A percentile compares a stretch with the other conserved stretches of the same genome.
phyloP scores from a whole-genome alignment of 2,888 invertebrate species.

The Metopia argyrocephala region DNA sequence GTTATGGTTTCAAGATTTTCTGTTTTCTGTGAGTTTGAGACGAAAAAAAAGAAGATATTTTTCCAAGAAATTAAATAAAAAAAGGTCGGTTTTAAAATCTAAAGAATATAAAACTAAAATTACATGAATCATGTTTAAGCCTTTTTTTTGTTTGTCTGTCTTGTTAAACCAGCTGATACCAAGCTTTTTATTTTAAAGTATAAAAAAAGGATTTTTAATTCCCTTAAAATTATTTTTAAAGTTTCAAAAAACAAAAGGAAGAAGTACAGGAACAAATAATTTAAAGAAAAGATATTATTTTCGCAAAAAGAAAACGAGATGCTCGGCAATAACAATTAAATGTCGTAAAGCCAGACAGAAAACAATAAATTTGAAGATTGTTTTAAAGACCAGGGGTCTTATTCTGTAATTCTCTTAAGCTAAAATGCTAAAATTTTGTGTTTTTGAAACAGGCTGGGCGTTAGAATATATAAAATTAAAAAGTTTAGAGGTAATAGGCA shows the following conservation, averaged over 20 bases:
- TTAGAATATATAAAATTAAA: too few relatives aligned
- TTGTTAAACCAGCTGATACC: neutral
- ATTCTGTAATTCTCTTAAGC: too few relatives aligned
- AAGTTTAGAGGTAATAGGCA: too few relatives aligned
- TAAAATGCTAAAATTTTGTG: too few relatives aligned
- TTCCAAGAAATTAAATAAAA: constrained; percentile 26
- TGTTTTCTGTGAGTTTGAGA: neutral
- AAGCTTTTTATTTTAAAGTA: neutral
- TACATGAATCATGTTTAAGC: constrained; percentile 19
- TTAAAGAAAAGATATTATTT: neutral
- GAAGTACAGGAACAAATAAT: neutral
- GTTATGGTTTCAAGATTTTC: constrained; percentile 35
- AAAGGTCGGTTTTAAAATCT: neutral
- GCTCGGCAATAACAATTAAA: neutral
- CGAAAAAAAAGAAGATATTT: constrained; percentile 13
- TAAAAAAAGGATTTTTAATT: neutral
- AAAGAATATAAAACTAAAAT: neutral
- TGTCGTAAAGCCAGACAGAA: neutral
- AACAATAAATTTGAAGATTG: neutral
- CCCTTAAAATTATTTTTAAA: neutral
- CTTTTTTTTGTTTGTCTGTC: neutral
- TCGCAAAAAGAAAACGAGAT: neutral
- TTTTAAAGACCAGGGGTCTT: too few relatives aligned
- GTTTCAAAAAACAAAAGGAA: neutral
- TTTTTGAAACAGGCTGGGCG: too few relatives aligned